A percentile compares a stretch with the other conserved stretches of the same genome.
These are phyloP conservation scores for Drosophila ercepeae DNA, from an alignment of 1,140 invertebrate species.

Conservation along the genomic window DNA sequence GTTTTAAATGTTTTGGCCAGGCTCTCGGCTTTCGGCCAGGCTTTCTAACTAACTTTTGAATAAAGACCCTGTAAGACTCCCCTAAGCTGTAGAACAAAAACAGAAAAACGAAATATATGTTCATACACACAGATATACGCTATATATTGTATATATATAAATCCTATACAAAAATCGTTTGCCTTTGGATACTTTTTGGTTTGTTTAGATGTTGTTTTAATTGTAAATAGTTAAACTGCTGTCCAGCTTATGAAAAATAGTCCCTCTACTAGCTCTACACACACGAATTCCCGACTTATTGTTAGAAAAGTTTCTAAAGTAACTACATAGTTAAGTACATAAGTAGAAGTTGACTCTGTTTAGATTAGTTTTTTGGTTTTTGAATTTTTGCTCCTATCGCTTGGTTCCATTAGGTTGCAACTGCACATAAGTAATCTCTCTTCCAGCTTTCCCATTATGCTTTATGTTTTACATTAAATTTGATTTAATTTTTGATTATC, in stretches of 20 bases:
- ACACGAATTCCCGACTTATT: conserved; percentile 31
- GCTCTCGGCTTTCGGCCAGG: too few relatives aligned
- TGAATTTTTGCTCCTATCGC: conserved; percentile 50
- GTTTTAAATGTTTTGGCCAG: too few relatives aligned
- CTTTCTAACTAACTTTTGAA: conserved; percentile 37
- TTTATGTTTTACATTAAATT: conserved; percentile 76
- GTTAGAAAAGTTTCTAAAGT: conserved; percentile 58
- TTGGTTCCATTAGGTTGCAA: conserved; percentile 73
- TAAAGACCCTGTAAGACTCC: conserved; percentile 54
- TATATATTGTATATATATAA: conserved; percentile 32
- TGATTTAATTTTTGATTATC: conserved; percentile 83
- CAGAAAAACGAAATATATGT: conserved; percentile 15
- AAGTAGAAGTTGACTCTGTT: conserved; percentile 40
- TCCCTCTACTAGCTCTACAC: conserved; percentile 20
- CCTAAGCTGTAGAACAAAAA: conserved; percentile 22
- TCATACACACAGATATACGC: conserved; percentile 26
- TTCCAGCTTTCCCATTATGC: conserved; percentile 26
- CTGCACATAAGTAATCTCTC: too few relatives aligned
- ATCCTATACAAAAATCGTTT: conserved; percentile 55
- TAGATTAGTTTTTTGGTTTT: conserved; percentile 18
- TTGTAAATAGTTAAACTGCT: conserved; percentile 58
- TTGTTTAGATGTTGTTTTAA: conserved; percentile 4
- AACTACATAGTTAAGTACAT: conserved; percentile 39
- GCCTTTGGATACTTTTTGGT: conserved; percentile 3
- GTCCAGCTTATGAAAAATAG: conserved; percentile 53